These are phyloP conservation scores for Calliopsis andreniformis DNA, from an alignment of 1,140 invertebrate species.

Conservation along the genomic window DNA sequence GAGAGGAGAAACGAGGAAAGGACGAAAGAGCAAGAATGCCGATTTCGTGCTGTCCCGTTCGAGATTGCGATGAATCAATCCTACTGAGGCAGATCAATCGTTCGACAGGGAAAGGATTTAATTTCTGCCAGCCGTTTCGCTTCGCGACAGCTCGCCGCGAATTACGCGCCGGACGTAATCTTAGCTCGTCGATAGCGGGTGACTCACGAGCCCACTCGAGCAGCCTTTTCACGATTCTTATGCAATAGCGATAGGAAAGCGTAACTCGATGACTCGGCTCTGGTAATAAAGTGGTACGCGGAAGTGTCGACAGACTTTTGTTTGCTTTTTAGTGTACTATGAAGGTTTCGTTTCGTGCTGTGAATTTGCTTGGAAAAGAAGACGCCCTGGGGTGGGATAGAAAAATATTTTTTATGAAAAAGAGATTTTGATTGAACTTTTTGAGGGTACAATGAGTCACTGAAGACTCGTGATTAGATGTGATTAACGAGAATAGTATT, in stretches of 20 bases:
- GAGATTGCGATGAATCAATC: constrained; percentile 39
- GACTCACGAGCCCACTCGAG: not conserved
- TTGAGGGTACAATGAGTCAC: too few species aligned
- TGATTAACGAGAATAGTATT: too few species aligned
- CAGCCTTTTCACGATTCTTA: not conserved
- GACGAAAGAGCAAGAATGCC: not conserved
- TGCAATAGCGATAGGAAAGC: not conserved
- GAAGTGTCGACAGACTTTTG: not conserved
- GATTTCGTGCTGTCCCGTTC: constrained; percentile 22
- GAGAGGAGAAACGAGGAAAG: constrained; percentile 27
- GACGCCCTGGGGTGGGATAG: too few species aligned
- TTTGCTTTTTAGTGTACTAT: not conserved
- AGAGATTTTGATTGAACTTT: too few species aligned
- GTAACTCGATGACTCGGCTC: not conserved
- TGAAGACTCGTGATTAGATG: too few species aligned
- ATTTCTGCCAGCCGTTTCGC: not conserved
- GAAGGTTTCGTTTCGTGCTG: too few species aligned
- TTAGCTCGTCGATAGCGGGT: not conserved
- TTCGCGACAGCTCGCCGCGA: not conserved
- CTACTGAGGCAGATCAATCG: constrained; percentile 35
- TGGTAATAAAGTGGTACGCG: not conserved
- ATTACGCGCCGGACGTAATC: too few species aligned
- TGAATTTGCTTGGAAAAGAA: too few species aligned
- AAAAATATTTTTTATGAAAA: too few species aligned
- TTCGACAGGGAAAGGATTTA: not conserved